Percentiles rank a stretch among this genome's conserved stretches.
These are phyloP conservation scores for Chauna torquata DNA, from an alignment of 2,113 vertebrate genomes.

Conservation along the genomic window DNA sequence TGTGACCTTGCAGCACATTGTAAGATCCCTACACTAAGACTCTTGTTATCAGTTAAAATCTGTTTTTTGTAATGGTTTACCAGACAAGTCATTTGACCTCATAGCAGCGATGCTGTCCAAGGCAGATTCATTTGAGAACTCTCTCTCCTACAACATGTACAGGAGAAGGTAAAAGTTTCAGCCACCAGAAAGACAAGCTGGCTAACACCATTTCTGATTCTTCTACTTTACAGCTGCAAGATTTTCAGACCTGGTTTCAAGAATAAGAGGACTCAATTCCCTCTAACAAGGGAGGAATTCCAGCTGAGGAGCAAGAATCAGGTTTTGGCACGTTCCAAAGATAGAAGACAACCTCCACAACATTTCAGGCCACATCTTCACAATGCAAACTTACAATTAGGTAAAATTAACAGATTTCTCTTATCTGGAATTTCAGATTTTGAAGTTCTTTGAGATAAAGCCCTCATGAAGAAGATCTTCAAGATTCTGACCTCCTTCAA, in stretches of 20 bases:
- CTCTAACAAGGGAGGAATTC: not conserved
- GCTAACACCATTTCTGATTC: not conserved
- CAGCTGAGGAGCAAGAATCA: not conserved
- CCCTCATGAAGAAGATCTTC: not conserved
- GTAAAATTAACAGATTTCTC: not conserved
- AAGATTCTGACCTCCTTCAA: not conserved
- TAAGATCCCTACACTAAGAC: not conserved
- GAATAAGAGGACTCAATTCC: not conserved
- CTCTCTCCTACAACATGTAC: not conserved
- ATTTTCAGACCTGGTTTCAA: not conserved
- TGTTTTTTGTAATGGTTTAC: not conserved
- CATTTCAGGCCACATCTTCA: not conserved
- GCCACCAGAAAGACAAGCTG: not conserved
- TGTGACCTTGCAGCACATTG: not conserved
- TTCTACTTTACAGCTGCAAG: not conserved
- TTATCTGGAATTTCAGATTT: not conserved
- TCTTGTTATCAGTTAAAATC: not conserved
- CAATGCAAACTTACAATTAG: not conserved
- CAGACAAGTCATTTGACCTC: not conserved
- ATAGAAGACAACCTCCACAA: not conserved
- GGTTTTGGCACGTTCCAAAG: not conserved
- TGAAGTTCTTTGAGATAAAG: not conserved
- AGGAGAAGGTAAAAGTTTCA: not conserved
- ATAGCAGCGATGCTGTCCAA: not conserved
- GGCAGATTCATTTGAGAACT: not conserved